A percentile compares a stretch with the other conserved stretches of the same genome.
Conservation (phyloP, 2,888 invertebrate species). For the Cataglyphis altisquamis region DNA sequence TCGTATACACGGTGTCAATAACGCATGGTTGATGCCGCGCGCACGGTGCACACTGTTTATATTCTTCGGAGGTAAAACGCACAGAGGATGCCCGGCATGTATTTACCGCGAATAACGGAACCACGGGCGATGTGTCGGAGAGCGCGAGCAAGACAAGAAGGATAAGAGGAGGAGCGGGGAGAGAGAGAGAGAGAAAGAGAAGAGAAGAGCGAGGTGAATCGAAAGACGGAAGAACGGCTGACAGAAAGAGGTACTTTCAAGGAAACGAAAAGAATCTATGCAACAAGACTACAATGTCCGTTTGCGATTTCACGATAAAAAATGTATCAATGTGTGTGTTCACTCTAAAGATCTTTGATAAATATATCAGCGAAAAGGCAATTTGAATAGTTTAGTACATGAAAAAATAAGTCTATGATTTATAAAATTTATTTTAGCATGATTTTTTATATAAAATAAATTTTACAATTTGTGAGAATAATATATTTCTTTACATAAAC, state of each 20-base stretch:
- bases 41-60: conserved; percentile 66
- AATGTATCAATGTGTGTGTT: not conserved
- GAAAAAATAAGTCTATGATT: not conserved
- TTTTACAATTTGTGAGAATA: not conserved
- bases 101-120: conserved; percentile 76
- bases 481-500: not conserved
- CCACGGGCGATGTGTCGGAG: conserved; percentile 59
- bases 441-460: not conserved
- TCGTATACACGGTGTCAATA: conserved; percentile 54
- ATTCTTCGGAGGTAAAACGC: conserved; percentile 70
- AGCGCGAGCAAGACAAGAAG: conserved; percentile 43
- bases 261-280: conserved; percentile 53
- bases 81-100: conserved; percentile 67
- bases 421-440: not conserved
- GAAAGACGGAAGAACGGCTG: conserved; percentile 54
- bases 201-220: conserved; percentile 19
- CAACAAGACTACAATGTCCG: conserved; percentile 26
- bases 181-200: conserved; percentile 24
- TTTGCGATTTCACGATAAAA: conserved; percentile 25
- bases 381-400: not conserved
- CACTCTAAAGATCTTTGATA: conserved; percentile 15
- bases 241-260: conserved; percentile 55
- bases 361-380: conserved; percentile 4
- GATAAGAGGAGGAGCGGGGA: conserved; percentile 11
- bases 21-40: conserved; percentile 49